phyloP scores from a whole-genome alignment of 1,140 invertebrate species.

The Dreissena rostriformis region DNA sequence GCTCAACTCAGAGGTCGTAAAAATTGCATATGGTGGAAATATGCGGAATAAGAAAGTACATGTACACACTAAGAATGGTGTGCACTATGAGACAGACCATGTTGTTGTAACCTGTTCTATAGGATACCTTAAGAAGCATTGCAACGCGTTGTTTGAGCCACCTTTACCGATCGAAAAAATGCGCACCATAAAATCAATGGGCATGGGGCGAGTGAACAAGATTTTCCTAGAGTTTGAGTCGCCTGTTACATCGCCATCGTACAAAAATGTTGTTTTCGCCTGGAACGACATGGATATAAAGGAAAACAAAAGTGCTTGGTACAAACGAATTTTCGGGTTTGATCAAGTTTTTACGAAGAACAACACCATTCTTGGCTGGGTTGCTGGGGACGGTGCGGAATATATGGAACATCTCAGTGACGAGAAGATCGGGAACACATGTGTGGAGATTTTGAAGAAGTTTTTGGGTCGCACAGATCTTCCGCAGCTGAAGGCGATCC shows the following conservation, averaged over 20 bases:
- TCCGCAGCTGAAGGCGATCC: constrained; percentile 1
- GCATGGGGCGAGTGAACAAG: constrained; percentile 36
- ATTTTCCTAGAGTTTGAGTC: constrained; percentile 31
- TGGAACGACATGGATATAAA: constrained; percentile 18
- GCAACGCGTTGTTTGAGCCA: constrained; percentile 12
- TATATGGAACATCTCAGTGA: constrained; percentile 37
- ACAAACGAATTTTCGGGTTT: constrained; percentile 35
- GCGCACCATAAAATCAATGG: background rate
- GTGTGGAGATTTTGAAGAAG: constrained; percentile 10
- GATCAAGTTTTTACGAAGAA: constrained; percentile 28
- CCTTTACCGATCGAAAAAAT: background rate
- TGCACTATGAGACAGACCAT: constrained; percentile 4
- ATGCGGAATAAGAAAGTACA: background rate
- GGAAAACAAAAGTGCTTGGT: background rate
- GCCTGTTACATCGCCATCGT: constrained; percentile 15
- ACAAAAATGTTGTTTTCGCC: constrained; percentile 20
- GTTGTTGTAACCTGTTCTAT: constrained; percentile 35
- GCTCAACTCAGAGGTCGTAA: constrained; percentile 3
- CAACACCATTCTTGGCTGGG: constrained; percentile 20
- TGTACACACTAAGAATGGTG: constrained; percentile 4
- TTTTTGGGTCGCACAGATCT: constrained; percentile 16
- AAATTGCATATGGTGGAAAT: background rate
- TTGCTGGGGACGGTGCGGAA: constrained; percentile 35
- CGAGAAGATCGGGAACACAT: constrained; percentile 30
- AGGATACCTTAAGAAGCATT: constrained; percentile 37